Evolutionary conservation across 2,113 vertebrate species (phyloP).

Genomic region (Genyomyrus donnyi): DNA sequence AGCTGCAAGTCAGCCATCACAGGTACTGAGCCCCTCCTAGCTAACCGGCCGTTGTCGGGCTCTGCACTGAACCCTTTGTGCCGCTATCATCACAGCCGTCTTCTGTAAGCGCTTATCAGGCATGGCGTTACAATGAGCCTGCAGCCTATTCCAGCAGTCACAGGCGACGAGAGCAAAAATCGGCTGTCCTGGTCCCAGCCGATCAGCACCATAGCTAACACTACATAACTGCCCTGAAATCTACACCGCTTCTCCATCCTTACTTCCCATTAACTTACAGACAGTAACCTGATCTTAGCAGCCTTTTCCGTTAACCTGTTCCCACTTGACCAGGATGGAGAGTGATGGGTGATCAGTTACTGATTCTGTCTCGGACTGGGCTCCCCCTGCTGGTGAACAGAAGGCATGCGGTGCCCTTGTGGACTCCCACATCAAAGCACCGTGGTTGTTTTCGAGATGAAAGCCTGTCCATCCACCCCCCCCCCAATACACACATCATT

Average conservation of each 20-base stretch:
- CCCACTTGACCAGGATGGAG: background rate
- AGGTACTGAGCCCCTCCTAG: slow-evolving; percentile 61
- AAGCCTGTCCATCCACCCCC: background rate
- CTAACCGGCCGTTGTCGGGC: background rate
- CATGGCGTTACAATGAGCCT: background rate
- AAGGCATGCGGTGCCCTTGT: no score
- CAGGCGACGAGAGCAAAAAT: background rate
- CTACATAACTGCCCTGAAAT: background rate
- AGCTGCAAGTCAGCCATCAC: slow-evolving; percentile 85
- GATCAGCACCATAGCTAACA: background rate
- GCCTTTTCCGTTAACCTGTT: background rate
- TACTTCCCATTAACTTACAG: background rate
- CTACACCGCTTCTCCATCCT: background rate
- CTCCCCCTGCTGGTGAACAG: background rate
- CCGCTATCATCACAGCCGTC: background rate
- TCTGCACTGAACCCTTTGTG: background rate
- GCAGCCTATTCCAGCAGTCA: background rate
- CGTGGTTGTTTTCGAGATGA: background rate
- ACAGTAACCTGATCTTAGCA: background rate
- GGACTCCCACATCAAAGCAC: slow-evolving; percentile 3
- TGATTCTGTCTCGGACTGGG: background rate
- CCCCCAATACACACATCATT: background rate
- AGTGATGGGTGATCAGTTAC: background rate
- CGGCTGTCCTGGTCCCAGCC: background rate
- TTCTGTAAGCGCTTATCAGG: background rate